These are phyloP conservation scores for Bryconaethiops microstoma DNA, from an alignment of 2,797 vertebrate species.

Conservation along the genomic window DNA sequence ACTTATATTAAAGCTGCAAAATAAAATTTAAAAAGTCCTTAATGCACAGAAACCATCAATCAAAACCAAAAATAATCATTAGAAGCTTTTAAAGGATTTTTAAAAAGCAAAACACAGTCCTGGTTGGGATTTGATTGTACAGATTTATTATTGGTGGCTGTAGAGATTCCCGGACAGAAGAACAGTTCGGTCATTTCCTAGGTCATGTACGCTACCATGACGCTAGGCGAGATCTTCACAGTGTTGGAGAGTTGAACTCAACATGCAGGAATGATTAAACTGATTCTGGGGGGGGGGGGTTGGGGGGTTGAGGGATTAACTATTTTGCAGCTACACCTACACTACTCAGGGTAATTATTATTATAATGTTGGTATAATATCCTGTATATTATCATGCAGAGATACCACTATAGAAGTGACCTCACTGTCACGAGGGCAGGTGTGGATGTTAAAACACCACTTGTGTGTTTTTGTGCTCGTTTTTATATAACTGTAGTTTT, in stretches of 20 bases:
- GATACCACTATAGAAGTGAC: conserved; percentile 55
- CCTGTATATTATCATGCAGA: conserved; percentile 39
- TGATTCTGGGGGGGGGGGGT: conserved; percentile 36
- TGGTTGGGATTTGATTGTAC: not conserved
- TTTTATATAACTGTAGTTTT: not conserved
- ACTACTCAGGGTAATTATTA: conserved; percentile 31
- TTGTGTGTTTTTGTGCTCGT: conserved; percentile 48
- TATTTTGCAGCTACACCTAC: conserved; percentile 58
- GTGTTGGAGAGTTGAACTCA: conserved; percentile 63
- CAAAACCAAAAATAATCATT: not conserved
- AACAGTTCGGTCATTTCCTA: conserved; percentile 19
- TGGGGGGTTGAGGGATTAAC: conserved; percentile 25
- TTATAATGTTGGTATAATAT: conserved; percentile 20
- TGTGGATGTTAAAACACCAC: conserved; percentile 59
- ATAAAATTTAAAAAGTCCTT: too few species aligned
- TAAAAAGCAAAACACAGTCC: not conserved
- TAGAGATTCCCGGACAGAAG: not conserved
- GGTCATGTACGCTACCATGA: conserved; percentile 57
- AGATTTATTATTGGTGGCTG: not conserved
- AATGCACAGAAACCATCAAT: not conserved
- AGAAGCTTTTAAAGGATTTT: too few species aligned
- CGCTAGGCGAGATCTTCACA: conserved; percentile 60
- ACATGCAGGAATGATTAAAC: conserved; percentile 73
- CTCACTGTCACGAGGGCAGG: conserved; percentile 61
- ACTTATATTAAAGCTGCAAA: too few species aligned